These are phyloP conservation scores for Hiodon tergisus DNA, from an alignment of 2,113 vertebrate genomes.

Conservation along the genomic window DNA sequence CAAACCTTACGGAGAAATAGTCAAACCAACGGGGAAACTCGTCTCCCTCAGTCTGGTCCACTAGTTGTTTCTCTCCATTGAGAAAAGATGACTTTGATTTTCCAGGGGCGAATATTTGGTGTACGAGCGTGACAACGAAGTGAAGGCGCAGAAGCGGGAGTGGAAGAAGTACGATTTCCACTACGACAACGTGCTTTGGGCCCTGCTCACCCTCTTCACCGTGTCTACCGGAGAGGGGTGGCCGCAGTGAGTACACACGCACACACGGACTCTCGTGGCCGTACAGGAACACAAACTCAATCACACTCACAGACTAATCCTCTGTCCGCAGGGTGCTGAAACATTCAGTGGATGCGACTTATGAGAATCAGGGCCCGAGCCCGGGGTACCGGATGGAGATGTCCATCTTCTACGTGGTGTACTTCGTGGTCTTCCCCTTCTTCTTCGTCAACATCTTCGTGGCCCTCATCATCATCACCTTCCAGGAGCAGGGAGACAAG, in stretches of 20 bases:
- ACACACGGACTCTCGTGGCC: neutral
- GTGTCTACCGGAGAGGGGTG: constrained; percentile 96
- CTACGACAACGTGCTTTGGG: constrained; percentile 97
- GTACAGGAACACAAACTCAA: neutral
- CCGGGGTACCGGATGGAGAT: constrained; percentile 97
- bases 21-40: too few species aligned
- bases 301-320: neutral
- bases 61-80: too few species aligned
- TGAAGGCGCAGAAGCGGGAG: constrained; percentile 89
- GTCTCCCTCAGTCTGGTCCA: too few species aligned
- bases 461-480: constrained; percentile 97
- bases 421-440: constrained; percentile 97
- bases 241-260: constrained; percentile 75
- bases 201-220: constrained; percentile 93
- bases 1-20: neutral
- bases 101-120: constrained; percentile 87
- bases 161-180: constrained; percentile 97
- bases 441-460: constrained; percentile 99
- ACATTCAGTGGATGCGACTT: constrained; percentile 95
- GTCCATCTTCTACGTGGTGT: constrained; percentile 99
- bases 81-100: constrained; percentile 10
- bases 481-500: constrained; percentile 96
- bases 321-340: constrained; percentile 77
- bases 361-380: constrained; percentile 94
- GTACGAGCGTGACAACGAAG: constrained; percentile 87